These are phyloP conservation scores for Cerceris rybyensis DNA, from an alignment of 2,888 invertebrate genomes.

Conservation along the genomic window DNA sequence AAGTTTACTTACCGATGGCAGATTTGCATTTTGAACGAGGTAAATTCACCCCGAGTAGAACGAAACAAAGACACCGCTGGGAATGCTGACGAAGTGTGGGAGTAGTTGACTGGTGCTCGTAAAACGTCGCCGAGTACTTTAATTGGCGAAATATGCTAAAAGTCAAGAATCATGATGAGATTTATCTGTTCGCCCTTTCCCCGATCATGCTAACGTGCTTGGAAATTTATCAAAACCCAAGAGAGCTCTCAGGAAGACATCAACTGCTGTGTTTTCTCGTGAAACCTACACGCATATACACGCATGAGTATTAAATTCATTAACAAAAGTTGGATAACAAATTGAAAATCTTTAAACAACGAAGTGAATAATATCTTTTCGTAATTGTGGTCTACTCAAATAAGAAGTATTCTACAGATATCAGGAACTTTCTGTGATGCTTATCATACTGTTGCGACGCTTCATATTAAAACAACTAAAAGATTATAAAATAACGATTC, in stretches of 20 bases:
- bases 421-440: too few relatives aligned
- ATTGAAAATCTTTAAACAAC: too few relatives aligned
- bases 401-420: too few relatives aligned
- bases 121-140: constrained; percentile 67
- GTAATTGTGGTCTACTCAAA: too few relatives aligned
- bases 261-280: constrained; percentile 13
- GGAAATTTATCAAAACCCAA: constrained; percentile 60
- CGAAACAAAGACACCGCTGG: constrained; percentile 66
- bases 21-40: constrained; percentile 66
- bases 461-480: too few relatives aligned
- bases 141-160: constrained; percentile 76
- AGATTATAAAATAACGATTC: too few relatives aligned
- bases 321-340: too few relatives aligned
- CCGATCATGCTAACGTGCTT: constrained; percentile 57
- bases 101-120: constrained; percentile 62
- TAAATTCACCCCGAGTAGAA: constrained; percentile 58
- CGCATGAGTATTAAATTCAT: not conserved
- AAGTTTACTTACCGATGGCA: constrained; percentile 44
- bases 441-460: too few relatives aligned
- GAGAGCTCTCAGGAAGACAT: constrained; percentile 40
- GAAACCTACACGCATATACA: not conserved
- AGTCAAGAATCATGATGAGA: constrained; percentile 69
- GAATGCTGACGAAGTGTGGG: constrained; percentile 59
- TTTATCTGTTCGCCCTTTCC: constrained; percentile 63
- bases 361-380: too few relatives aligned